Base-by-base conservation (phyloP, 2,888 invertebrate genomes). In the Tigriopus californicus region DNA sequence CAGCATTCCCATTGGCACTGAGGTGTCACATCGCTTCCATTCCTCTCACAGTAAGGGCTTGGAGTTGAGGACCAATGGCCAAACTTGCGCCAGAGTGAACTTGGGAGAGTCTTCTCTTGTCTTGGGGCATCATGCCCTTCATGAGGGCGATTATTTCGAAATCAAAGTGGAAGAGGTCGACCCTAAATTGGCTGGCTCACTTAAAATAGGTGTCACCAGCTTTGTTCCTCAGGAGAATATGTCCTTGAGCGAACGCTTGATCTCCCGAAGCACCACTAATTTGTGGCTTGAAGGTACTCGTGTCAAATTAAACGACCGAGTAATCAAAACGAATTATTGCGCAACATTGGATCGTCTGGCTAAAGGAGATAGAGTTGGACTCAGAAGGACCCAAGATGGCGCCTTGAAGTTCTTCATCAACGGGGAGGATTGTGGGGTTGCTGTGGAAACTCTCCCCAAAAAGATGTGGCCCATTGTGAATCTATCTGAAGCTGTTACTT, bases 381-480 rank as follows among this genome's bases (percentile, higher is more conserved):
- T 56, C 10, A 41, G 20, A n/a, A 42, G 56, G 5, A 12, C 22
- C 8, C 15, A 49, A 13, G 56, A 56, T 46, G 56, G 56, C 6
- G 12, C 44, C 18, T 44, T 56, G 12, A 59, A 40, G 15, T 59
- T 52, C 52, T 80, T 82, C 65, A 76, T 88, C 60, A 90, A 91
- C 70, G 84, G 85, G 0, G 85, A 87, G 70, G 82, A 84, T 65
- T 77, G 86, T 67, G 84, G 84, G 41, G 75, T 81, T 8, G 81
- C 80, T 41, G 84, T 85, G 60, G 77, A 80, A 61, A 70, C 82
- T 67, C 78, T 89, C 61, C 85, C 87, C 2, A 85, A 84, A n/a
- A 51, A 81, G 73, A 80, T 89, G 2, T 88, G 83, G 69, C 87
- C 82, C 10, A 81, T 89, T 2, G 79, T 88, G 63, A 90, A 91